phyloP scores from a whole-genome alignment of 1,140 invertebrate genomes.

The Pseudomyrmex sp. region DNA sequence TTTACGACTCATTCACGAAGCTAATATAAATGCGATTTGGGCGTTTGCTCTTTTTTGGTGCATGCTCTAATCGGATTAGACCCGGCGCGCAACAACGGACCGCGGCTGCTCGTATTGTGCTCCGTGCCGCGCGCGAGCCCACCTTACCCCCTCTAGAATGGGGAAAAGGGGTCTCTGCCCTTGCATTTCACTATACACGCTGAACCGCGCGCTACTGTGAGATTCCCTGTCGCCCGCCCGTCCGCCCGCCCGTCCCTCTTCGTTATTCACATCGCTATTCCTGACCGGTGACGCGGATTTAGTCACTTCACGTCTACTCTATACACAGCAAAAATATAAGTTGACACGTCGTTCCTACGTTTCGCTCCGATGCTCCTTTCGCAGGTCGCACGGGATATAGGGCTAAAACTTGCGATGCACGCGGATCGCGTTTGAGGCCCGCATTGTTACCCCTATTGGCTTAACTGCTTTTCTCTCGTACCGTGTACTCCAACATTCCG shows the following conservation, averaged over 20 bases:
- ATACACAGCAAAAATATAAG: constrained; percentile 74
- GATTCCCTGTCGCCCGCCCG: constrained; percentile 5
- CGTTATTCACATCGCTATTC: constrained; percentile 66
- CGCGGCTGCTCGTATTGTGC: constrained; percentile 69
- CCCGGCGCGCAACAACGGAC: constrained; percentile 70
- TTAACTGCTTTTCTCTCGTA: constrained; percentile 59
- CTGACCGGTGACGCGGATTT: constrained; percentile 79
- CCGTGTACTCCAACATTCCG: constrained; percentile 7
- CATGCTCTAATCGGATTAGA: constrained; percentile 82
- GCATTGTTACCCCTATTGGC: constrained; percentile 71
- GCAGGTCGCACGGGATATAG: constrained; percentile 10
- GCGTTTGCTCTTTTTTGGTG: constrained; percentile 85
- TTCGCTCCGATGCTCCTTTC: constrained; percentile 65
- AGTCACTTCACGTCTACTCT: constrained; percentile 77
- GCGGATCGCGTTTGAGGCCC: constrained; percentile 46
- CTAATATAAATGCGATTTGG: constrained; percentile 86
- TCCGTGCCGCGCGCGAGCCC: constrained; percentile 42
- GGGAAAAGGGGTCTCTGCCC: constrained; percentile 67
- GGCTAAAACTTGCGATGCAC: constrained; percentile 49
- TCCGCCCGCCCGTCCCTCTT: constrained; percentile 30
- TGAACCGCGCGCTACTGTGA: constrained; percentile 23
- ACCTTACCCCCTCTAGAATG: constrained; percentile 54
- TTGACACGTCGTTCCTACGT: constrained; percentile 66
- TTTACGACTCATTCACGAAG: constrained; percentile 85
- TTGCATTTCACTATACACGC: constrained; percentile 55